phyloP scores from a whole-genome alignment of 2,113 vertebrate species.

The Scalopus aquaticus region DNA sequence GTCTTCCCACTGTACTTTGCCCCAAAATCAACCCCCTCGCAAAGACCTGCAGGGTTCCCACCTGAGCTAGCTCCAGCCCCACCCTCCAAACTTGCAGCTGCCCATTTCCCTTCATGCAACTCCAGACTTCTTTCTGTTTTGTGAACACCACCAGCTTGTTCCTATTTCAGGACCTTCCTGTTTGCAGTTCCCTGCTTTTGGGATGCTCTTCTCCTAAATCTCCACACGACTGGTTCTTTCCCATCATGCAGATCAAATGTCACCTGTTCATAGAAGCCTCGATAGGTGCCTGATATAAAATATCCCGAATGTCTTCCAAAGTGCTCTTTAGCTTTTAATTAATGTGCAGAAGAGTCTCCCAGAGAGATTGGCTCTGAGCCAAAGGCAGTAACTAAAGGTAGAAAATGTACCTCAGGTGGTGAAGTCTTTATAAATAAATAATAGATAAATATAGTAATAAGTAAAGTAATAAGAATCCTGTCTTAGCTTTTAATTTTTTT shows the following conservation, averaged over 20 bases:
- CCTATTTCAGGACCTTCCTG: neutral
- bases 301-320: neutral
- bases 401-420: neutral
- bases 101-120: rapidly evolving
- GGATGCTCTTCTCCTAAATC: neutral
- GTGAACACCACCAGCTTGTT: no score
- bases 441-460: no score
- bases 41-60: neutral
- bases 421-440: no score
- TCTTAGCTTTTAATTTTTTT: neutral
- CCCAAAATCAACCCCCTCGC: neutral
- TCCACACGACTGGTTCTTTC: neutral
- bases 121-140: neutral
- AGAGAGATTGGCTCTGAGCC: neutral
- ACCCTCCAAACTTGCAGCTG: neutral
- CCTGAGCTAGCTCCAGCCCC: neutral
- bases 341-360: neutral
- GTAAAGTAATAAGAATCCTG: no score
- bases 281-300: neutral
- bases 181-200: neutral
- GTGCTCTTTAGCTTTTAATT: no score
- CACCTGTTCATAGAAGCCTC: neutral
- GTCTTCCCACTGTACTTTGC: neutral
- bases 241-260: neutral
- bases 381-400: neutral